Evolutionary conservation across 2,888 invertebrate species (phyloP).

Genomic region (Cantharis rufa): DNA sequence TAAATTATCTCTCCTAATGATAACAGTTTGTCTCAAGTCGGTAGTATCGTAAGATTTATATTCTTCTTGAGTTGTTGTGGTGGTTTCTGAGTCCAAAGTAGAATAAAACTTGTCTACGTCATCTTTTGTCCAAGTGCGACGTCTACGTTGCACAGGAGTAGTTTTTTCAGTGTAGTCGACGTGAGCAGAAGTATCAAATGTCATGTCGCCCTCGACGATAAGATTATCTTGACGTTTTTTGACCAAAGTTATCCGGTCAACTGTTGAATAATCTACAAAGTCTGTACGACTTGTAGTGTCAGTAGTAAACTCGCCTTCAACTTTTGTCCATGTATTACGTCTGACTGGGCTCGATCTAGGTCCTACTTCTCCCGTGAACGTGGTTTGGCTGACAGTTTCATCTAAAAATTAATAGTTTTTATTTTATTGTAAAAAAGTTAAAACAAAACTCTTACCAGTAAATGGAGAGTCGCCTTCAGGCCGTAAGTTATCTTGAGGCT

Average conservation of each 20-base stretch:
- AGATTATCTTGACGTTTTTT: constrained; percentile 68
- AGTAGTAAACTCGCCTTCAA: constrained; percentile 73
- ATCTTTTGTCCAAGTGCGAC: constrained; percentile 74
- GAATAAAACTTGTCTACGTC: constrained; percentile 72
- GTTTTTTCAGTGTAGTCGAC: constrained; percentile 66
- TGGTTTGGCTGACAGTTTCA: constrained; percentile 70
- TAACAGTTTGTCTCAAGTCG: constrained; percentile 57
- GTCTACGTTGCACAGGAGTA: constrained; percentile 60
- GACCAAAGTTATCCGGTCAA: constrained; percentile 65
- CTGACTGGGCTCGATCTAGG: constrained; percentile 69
- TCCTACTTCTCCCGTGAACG: constrained; percentile 70
- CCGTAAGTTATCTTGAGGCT: constrained; percentile 53
- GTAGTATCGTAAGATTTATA: constrained; percentile 66
- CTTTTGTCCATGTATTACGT: constrained; percentile 77
- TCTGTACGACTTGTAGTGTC: constrained; percentile 72
- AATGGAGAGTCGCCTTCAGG: constrained; percentile 68
- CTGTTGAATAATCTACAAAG: constrained; percentile 64
- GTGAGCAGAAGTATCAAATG: constrained; percentile 67
- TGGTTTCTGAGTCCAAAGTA: constrained; percentile 60
- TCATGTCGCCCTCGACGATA: constrained; percentile 69
- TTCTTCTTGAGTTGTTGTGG: constrained; percentile 71
- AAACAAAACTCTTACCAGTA: constrained; percentile 57
- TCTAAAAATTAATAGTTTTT: constrained; percentile 58
- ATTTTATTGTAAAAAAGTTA: background rate
- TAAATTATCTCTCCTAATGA: constrained; percentile 57